phyloP scores from a whole-genome alignment of 2,888 invertebrate genomes.

The Penaeus monodon region DNA sequence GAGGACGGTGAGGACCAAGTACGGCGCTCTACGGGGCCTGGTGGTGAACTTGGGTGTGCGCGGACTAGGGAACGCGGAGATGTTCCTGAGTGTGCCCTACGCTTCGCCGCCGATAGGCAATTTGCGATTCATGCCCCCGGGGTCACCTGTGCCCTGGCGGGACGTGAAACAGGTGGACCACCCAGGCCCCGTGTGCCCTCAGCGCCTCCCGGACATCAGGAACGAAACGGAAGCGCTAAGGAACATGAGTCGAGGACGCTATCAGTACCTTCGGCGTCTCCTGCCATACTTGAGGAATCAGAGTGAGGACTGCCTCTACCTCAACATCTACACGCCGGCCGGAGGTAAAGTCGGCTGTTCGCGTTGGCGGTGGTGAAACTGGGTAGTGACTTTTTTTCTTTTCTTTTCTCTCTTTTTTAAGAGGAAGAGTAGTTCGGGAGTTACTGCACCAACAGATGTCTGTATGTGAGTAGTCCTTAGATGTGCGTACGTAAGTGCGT shows the following conservation, averaged over 20 bases:
- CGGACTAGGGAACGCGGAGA: slow-evolving; percentile 77
- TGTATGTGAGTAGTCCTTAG: no score
- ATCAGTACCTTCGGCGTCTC: slow-evolving; percentile 88
- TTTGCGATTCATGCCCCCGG: slow-evolving; percentile 95
- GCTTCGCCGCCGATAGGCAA: slow-evolving; percentile 91
- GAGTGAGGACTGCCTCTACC: slow-evolving; percentile 96
- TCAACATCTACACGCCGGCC: slow-evolving; percentile 92
- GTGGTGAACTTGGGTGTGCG: slow-evolving; percentile 52
- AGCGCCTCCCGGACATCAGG: slow-evolving; percentile 83
- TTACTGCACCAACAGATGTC: no score
- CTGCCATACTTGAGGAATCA: slow-evolving; percentile 89
- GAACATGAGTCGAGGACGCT: slow-evolving; percentile 89
- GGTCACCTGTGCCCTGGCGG: slow-evolving; percentile 92
- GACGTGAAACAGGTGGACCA: slow-evolving; percentile 89
- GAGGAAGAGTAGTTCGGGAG: no score
- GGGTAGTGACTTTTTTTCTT: not conserved
- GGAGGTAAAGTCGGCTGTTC: slow-evolving; percentile 37
- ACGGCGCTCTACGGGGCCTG: slow-evolving; percentile 60
- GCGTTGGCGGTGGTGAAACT: not conserved
- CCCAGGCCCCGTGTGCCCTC: slow-evolving; percentile 91
- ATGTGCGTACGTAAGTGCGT: not conserved
- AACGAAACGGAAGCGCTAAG: slow-evolving; percentile 87
- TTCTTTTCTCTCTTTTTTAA: no score
- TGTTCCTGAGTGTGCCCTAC: slow-evolving; percentile 91
- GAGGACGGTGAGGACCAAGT: slow-evolving; percentile 60